phyloP scores from a whole-genome alignment of 1,140 invertebrate species.

The Metaphire vulgaris region DNA sequence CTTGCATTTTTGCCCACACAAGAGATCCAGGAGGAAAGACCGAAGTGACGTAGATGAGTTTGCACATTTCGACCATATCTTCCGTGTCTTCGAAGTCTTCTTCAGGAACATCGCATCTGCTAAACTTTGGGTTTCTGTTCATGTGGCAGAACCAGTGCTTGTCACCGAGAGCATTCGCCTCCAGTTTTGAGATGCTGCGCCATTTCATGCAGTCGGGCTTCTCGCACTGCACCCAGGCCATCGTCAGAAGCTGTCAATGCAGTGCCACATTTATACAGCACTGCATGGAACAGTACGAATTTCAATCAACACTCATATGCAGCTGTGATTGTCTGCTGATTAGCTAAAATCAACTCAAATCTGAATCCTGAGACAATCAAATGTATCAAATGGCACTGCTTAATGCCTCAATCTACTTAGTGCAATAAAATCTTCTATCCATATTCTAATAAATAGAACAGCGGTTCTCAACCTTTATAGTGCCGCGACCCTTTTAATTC shows the following conservation, averaged over 20 bases:
- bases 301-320: no score
- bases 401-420: no score
- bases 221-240: conserved; percentile 21
- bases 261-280: no score
- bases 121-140: conserved; percentile 6
- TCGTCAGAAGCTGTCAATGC: background rate
- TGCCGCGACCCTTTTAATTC: no score
- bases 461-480: no score
- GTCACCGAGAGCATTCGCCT: conserved; percentile 3
- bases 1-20: conserved; percentile 23
- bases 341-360: no score
- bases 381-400: no score
- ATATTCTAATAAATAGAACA: no score
- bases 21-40: conserved; percentile 8
- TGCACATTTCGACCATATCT: background rate
- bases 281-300: no score
- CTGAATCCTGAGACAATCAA: no score
- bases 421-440: no score
- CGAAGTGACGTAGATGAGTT: conserved; percentile 3
- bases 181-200: conserved; percentile 9
- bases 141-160: conserved; percentile 20
- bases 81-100: conserved; percentile 1
- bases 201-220: conserved; percentile 17
- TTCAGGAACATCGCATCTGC: conserved; percentile 17
- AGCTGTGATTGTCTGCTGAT: no score